Percentiles rank a stretch among this genome's conserved stretches.
These are phyloP conservation scores for Etheostoma cragini DNA, from an alignment of 2,113 vertebrate species.

Conservation along the genomic window DNA sequence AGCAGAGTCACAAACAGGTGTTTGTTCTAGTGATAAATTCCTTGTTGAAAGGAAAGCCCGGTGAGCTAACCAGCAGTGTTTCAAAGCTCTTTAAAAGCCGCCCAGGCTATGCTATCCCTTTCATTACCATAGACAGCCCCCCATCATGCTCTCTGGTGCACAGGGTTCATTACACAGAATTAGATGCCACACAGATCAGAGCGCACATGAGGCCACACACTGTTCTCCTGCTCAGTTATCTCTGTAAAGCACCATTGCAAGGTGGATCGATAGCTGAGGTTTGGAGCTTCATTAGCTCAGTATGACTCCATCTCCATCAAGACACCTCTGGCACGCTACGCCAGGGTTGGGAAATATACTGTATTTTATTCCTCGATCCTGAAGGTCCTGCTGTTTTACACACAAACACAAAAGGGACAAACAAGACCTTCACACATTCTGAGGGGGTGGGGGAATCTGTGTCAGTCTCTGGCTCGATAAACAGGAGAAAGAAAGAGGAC, in stretches of 20 bases:
- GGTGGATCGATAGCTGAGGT: conserved; percentile 78
- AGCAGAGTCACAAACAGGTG: conserved; percentile 4
- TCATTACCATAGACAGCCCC: conserved; percentile 74
- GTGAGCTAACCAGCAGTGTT: conserved; percentile 43
- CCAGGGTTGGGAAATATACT: conserved; percentile 52
- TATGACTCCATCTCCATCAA: conserved; percentile 77
- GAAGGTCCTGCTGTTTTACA: conserved; percentile 73
- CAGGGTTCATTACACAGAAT: conserved; percentile 80
- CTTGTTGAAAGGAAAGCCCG: conserved; percentile 37
- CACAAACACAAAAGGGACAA: conserved; percentile 60
- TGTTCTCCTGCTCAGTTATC: conserved; percentile 73
- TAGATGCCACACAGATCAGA: conserved; percentile 80
- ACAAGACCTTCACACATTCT: conserved; percentile 60
- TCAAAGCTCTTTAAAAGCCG: conserved; percentile 62
- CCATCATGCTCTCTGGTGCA: conserved; percentile 69
- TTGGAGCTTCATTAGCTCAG: conserved; percentile 80
- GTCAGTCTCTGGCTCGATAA: conserved; percentile 63
- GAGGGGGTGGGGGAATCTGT: conserved; percentile 36
- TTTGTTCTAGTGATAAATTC: conserved; percentile 39
- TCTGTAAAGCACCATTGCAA: conserved; percentile 69
- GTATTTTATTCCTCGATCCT: conserved; percentile 65
- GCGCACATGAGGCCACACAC: conserved; percentile 73
- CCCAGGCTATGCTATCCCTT: conserved; percentile 64
- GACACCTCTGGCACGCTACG: conserved; percentile 69
- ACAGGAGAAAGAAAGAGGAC: conserved; percentile 62